These are phyloP conservation scores for Opisthograptis luteolata DNA, from an alignment of 2,888 invertebrate genomes.

Conservation along the genomic window DNA sequence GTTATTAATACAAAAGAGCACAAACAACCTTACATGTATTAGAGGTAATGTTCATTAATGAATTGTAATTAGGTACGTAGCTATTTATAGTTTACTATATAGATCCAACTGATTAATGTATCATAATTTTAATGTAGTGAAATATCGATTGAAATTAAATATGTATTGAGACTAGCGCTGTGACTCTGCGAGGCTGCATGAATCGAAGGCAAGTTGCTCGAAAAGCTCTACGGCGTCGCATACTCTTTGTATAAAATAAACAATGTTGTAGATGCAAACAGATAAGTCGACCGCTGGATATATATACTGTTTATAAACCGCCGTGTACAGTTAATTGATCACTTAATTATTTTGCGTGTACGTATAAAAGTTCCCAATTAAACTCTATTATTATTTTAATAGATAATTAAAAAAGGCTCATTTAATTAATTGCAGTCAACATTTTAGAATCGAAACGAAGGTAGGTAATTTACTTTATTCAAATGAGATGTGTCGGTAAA, in stretches of 20 bases:
- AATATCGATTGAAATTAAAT: too few species aligned
- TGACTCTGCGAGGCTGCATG: slow-evolving; percentile 7
- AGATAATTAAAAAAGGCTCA: slow-evolving; percentile 79
- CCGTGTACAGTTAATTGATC: slow-evolving; percentile 78
- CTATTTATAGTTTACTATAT: too few species aligned
- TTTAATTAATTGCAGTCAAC: slow-evolving; percentile 76
- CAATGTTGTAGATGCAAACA: slow-evolving; percentile 62
- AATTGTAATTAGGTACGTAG: too few species aligned
- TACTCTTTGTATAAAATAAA: slow-evolving; percentile 52
- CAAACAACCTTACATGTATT: too few species aligned
- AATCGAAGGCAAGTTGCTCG: slow-evolving; percentile 34
- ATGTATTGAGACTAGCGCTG: background rate
- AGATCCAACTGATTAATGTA: too few species aligned
- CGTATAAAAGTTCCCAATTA: slow-evolving; percentile 75
- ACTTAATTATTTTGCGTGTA: slow-evolving; percentile 81
- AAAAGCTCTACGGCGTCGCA: slow-evolving; percentile 26
- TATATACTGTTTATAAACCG: slow-evolving; percentile 61
- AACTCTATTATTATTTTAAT: slow-evolving; percentile 77
- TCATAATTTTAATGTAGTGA: too few species aligned
- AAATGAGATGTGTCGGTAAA: slow-evolving; percentile 75
- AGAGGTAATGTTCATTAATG: too few species aligned
- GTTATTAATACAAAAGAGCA: too few species aligned
- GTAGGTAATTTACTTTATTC: slow-evolving; percentile 78
- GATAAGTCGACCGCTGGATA: slow-evolving; percentile 65
- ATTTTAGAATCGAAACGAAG: slow-evolving; percentile 64